Evolutionary conservation across 1,140 invertebrate genomes (phyloP), one percentile per base, ranked within the genome.

Genomic region (Drosophila pandora): DNA sequence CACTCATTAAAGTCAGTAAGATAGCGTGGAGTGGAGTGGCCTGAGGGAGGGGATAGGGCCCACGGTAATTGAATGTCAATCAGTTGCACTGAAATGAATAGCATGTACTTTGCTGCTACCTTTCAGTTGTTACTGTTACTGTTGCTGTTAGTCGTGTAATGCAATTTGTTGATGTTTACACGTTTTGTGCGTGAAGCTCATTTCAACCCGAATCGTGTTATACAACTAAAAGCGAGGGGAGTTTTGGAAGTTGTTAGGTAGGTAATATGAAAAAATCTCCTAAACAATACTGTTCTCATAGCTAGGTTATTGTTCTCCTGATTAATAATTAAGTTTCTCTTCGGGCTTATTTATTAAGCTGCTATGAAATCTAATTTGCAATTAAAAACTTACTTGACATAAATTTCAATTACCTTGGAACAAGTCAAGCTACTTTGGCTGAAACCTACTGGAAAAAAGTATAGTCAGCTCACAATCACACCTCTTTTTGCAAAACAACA

Each of bases 1-100:
- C 58, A 71, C 47, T 79, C 47, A 83, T 30, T 64, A 60, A 77
- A 47, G 54, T 43, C 13, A 7, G 13, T 49, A 41, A 37, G 69
- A 57, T 41, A 49, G 32, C 25, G 23, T 9, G 2, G 12, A 22
- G 25, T 9, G 9, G 6, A 13, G 10, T 43, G 9, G 8, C 22
- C 22, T 22, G 17, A 12, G 23, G 37, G 6, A 10, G 32, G 3
- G 30, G 13, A 7, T 23, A 28, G 34, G 69, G 37, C 30, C 22
- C n/a, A 64, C 25, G 22, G 70, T 74, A 81, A 78, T 81, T 81
- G 79, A 82, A 78, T 81, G 67, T 41, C 79, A 72, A 61, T 81
- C 56, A 62, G 30, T 45, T 34, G 37, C 52, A 30, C 12, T 45
- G 39, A 49, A 47, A 76, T 76, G 13, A 76, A 76, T 76, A 52